Evolutionary conservation across 2,888 invertebrate species (phyloP), one percentile per base, ranked within the genome.

Genomic region (Boloria selene): DNA sequence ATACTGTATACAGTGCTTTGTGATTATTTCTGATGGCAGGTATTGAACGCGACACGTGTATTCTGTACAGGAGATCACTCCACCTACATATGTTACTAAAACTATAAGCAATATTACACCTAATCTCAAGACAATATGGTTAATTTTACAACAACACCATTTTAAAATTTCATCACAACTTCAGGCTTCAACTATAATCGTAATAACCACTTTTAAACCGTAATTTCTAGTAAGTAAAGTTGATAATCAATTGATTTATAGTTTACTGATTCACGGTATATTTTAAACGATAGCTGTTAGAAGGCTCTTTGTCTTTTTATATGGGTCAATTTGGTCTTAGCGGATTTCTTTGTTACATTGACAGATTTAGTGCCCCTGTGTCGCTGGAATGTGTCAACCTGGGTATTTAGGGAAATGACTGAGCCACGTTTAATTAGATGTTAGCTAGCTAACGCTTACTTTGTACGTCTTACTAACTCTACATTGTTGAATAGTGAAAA

Each of bases 1-100:
- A 69, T 68, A 69, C 67, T n/a, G n/a, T n/a, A 66, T 66, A 72
- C 68, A 71, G 69, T 72, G 73, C 75, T 74, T 75, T 75, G 75
- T 77, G 75, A 73, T 73, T 75, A 73, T 75, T 73, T 74, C 70
- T 67, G 74, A 68, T 68, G 74, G 73, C 76, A 75, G 76, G 76
- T 75, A 72, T 71, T 66, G 67, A 69, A 67, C 67, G 67, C 58
- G 72, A 70, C 72, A 70, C 69, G 69, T 69, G 71, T 68, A 60
- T 61, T 53, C 62, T 22, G 5, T 59, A 59, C 59, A 59, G 17
- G 5, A 13, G 13, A 14, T 26, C 4, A 50, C 47, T 31, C 4
- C 31, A 17, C 47, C 1, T 7, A 49, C 14, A 16, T 3, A 13
- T 4, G 0, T 17, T 17, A 14, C 31, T 14, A 26, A 17, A 42